These are phyloP conservation scores for Orthosia gracilis DNA, from an alignment of 2,888 invertebrate species.

Conservation along the genomic window DNA sequence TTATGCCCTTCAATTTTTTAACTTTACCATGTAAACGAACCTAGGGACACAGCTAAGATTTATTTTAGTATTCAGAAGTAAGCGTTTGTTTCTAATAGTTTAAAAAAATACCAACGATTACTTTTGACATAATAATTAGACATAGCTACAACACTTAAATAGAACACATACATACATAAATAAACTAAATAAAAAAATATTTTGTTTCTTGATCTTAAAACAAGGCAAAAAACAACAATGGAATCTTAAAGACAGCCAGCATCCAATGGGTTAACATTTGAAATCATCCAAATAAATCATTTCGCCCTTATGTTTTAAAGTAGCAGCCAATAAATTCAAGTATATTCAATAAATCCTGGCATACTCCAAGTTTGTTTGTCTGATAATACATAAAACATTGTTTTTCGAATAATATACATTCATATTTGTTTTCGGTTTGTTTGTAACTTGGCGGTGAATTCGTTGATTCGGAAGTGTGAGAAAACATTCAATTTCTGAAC, in stretches of 20 bases:
- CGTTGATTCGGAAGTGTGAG: conserved; percentile 48
- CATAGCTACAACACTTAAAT: neutral
- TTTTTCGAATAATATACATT: conserved; percentile 36
- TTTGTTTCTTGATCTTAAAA: too few relatives aligned
- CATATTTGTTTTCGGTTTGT: conserved; percentile 53
- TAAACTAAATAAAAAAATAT: too few relatives aligned
- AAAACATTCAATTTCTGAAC: conserved; percentile 39
- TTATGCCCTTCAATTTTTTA: neutral
- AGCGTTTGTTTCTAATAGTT: neutral
- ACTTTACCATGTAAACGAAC: neutral
- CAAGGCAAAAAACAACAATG: neutral
- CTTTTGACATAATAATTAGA: neutral
- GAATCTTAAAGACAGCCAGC: conserved; percentile 5
- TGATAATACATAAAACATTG: conserved; percentile 65
- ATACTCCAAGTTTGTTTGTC: conserved; percentile 54
- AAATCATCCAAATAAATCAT: conserved; percentile 57
- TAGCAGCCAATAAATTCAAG: conserved; percentile 60
- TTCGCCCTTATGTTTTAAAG: conserved; percentile 51
- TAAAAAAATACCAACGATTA: neutral
- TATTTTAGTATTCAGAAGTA: neutral
- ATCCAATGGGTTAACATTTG: conserved; percentile 28
- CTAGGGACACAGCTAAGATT: neutral
- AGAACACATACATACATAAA: too few relatives aligned
- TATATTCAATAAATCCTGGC: conserved; percentile 63
- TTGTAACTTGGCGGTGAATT: conserved; percentile 40